These are phyloP conservation scores for Spinibarbus caldwelli DNA, from an alignment of 2,797 vertebrate species.

Conservation along the genomic window DNA sequence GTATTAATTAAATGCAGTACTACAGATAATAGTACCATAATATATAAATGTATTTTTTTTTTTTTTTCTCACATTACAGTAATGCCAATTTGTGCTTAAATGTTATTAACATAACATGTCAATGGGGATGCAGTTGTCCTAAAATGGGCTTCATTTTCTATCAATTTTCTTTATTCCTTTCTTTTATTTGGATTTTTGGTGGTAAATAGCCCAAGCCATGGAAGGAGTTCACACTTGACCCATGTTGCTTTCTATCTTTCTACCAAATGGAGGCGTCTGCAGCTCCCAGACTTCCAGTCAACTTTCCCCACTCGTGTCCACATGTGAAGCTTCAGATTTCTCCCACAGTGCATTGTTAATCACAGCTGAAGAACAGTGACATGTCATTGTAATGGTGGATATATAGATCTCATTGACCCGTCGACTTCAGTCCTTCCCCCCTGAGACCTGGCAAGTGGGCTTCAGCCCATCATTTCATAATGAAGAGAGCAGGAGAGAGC, in stretches of 20 bases:
- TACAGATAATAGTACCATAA: not conserved
- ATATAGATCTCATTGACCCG: constrained; percentile 40
- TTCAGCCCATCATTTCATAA: constrained; percentile 36
- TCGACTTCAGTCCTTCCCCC: constrained; percentile 5
- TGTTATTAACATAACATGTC: not conserved
- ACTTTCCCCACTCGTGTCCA: constrained; percentile 19
- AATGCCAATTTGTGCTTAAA: not conserved
- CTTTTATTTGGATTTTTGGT: not conserved
- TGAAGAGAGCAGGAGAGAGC: constrained; percentile 18
- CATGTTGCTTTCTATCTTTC: not conserved
- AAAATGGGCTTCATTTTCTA: not conserved
- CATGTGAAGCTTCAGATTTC: not conserved
- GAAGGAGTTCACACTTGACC: not conserved
- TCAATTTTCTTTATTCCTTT: not conserved
- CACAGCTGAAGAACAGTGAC: constrained; percentile 14
- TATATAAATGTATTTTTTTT: not conserved
- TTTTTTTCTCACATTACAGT: not conserved
- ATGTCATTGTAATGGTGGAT: constrained; percentile 40
- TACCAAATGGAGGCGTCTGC: constrained; percentile 42
- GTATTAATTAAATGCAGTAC: too few species aligned
- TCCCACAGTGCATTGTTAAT: constrained; percentile 38
- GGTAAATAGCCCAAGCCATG: not conserved
- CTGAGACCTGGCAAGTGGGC: constrained; percentile 22
- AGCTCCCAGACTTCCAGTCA: not conserved
- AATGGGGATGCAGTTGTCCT: too few species aligned